phyloP scores from a whole-genome alignment of 2,888 invertebrate genomes.

The Allophyes oxyacanthae region DNA sequence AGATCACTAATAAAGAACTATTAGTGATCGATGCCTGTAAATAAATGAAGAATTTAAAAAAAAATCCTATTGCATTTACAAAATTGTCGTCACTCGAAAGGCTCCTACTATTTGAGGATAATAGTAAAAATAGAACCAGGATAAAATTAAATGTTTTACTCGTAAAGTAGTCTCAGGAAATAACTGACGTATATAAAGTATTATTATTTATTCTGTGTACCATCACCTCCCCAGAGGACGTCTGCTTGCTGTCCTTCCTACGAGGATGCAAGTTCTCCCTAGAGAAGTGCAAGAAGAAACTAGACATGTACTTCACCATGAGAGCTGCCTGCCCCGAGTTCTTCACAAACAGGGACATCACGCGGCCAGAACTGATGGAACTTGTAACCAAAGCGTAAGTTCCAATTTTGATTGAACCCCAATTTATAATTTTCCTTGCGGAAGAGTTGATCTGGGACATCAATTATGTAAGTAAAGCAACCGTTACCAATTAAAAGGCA shows the following conservation, averaged over 20 bases:
- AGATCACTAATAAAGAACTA: too few species aligned
- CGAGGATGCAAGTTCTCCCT: slow-evolving; percentile 94
- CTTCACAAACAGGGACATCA: slow-evolving; percentile 92
- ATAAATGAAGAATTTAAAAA: too few species aligned
- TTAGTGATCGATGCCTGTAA: too few species aligned
- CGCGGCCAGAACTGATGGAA: slow-evolving; percentile 90
- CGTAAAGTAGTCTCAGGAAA: neutral
- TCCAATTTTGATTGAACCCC: neutral
- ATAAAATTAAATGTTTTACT: too few species aligned
- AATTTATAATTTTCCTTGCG: neutral
- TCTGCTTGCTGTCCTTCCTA: slow-evolving; percentile 92
- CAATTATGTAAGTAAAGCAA: too few species aligned
- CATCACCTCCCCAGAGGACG: slow-evolving; percentile 90
- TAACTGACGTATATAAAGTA: neutral
- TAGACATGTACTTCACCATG: slow-evolving; percentile 96
- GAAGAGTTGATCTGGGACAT: too few species aligned
- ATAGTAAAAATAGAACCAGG: too few species aligned
- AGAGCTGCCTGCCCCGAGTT: slow-evolving; percentile 94
- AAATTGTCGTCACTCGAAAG: too few species aligned
- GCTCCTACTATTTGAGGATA: too few species aligned
- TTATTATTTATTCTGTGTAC: too few species aligned
- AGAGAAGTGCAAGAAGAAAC: slow-evolving; percentile 92
- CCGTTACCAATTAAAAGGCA: too few species aligned
- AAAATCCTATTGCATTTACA: too few species aligned
- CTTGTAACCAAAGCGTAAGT: slow-evolving; percentile 91